Evolutionary conservation across 2,113 vertebrate genomes (phyloP), one percentile per base, ranked within the genome.

Genomic region (Macroglossus sobrinus): DNA sequence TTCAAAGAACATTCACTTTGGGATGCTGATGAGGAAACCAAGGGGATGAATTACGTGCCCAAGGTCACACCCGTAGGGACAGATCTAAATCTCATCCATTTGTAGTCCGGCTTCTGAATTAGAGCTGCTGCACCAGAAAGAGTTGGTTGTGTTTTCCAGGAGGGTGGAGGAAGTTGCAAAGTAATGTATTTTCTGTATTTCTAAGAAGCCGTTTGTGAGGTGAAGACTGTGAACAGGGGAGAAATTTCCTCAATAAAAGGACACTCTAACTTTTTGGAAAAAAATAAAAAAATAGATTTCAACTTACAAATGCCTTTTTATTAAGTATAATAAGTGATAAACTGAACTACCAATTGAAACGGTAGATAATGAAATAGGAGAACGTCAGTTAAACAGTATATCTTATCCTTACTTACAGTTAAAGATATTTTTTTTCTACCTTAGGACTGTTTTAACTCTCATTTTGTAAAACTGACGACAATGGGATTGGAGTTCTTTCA

Each of bases 11-110:
- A 26, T 75, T 59, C 53, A 10, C 57, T 35, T 78, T 47, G 61
- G 66, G 84, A 55, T 96, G 71, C 88, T 74, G 35, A 6, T 38
- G 59, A 89, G 59, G 64, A 91, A 88, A 87, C 91, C 10, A 59
- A 55, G 78, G 76, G 35, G 68, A 28, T 68, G n/a, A n/a, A n/a
- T 69, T 85, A 96, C 24, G 81, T 93, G 55, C 18, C 93, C 95
- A 97, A 96, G 96, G 97, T 96, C 94, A 97, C 96, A 88, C 71
- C 63, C 38, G 1, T 3, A 47, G 89, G 59, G 64, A 47, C 80
- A 76, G 26, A 33, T 57, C 53, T 15, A 43, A 92, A 8, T 92
- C 26, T 13, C 50, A 71, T 68, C 57, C 40, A 22, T 7, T 35
- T 71, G 30, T 35, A 91, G 93, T 66, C 43, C 78, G 55, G 30